Conservation (phyloP, 1,140 invertebrate genomes). For the Cherax destructor region DNA sequence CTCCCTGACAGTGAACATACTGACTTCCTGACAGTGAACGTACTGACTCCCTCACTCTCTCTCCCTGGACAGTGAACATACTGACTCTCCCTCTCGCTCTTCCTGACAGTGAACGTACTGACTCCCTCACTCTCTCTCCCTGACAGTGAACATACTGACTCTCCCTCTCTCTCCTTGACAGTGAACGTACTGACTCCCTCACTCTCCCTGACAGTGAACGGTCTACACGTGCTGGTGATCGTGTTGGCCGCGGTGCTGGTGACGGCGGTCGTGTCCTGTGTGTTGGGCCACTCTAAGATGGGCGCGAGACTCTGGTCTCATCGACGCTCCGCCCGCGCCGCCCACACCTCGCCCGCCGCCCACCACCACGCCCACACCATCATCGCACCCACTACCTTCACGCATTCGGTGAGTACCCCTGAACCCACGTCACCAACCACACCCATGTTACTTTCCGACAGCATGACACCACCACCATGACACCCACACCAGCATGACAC, state of each 20-base stretch:
- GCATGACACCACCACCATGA: not conserved
- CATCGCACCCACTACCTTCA: conserved; percentile 42
- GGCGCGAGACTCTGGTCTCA: conserved; percentile 59
- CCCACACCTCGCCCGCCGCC: conserved; percentile 20
- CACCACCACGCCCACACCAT: conserved; percentile 30
- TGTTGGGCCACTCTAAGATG: conserved; percentile 63
- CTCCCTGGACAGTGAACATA: not conserved
- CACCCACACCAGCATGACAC: not conserved
- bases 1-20: no score
- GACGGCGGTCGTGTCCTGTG: conserved; percentile 56
- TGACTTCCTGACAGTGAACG: not conserved
- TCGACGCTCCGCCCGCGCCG: conserved; percentile 56
- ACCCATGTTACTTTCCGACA: no score
- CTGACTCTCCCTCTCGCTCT: not conserved
- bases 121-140: not conserved
- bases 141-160: not conserved
- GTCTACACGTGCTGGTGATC: conserved; percentile 57
- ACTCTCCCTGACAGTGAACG: conserved; percentile 52
- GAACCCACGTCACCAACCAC: no score
- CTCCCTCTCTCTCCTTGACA: not conserved
- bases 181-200: conserved; percentile 28
- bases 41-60: not conserved
- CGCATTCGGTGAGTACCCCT: conserved; percentile 53
- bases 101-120: not conserved
- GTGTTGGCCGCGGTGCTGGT: conserved; percentile 54